Percentiles rank a stretch among this genome's conserved stretches.
phyloP scores from a whole-genome alignment of 2,888 invertebrate genomes.

The Lasioglossum malachurum region DNA sequence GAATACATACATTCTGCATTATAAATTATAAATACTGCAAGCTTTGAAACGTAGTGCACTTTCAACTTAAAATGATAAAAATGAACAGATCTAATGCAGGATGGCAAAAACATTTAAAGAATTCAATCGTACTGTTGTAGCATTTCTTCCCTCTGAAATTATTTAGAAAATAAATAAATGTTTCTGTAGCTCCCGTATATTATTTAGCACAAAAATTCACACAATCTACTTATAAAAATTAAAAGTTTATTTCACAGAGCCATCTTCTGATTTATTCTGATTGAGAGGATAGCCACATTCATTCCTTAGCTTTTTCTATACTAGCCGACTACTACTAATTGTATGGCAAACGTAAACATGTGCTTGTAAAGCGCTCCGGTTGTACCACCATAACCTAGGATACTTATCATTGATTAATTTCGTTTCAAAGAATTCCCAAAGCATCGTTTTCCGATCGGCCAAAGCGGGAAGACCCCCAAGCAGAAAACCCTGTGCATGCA shows the following conservation, averaged over 20 bases:
- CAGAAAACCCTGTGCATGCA: slow-evolving; percentile 35
- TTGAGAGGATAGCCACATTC: not conserved
- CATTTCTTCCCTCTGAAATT: not conserved
- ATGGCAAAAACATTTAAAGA: not conserved
- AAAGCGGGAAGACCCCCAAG: not conserved
- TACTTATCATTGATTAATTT: not conserved
- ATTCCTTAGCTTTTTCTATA: not conserved
- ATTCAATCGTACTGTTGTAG: too few species aligned
- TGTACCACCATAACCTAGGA: not conserved
- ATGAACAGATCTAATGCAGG: too few species aligned
- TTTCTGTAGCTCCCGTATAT: too few species aligned
- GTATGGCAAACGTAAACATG: not conserved
- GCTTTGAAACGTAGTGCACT: not conserved
- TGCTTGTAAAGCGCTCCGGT: not conserved
- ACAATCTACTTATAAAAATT: not conserved
- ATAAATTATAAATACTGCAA: not conserved
- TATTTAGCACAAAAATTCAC: not conserved
- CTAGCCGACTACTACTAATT: not conserved
- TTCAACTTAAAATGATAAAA: too few species aligned
- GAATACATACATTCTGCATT: not conserved
- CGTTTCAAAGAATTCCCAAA: not conserved
- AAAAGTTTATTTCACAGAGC: not conserved
- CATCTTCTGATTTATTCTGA: not conserved
- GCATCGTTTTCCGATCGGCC: not conserved
- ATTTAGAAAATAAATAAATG: not conserved